phyloP scores from a whole-genome alignment of 2,888 invertebrate genomes.

The Chrysodeixis includens region DNA sequence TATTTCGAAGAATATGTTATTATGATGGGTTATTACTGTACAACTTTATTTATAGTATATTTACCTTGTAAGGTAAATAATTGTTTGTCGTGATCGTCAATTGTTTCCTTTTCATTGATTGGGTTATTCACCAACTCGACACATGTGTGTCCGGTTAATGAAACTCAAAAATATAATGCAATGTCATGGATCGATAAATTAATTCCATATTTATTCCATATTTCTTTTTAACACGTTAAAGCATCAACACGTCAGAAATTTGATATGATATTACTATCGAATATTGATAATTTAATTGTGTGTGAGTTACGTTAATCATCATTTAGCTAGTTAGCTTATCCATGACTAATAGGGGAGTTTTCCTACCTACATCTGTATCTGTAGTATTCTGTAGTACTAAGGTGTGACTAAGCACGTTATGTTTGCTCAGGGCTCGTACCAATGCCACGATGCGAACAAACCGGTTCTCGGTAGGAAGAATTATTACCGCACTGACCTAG shows the following conservation, averaged over 20 bases:
- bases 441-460: slow-evolving; percentile 31
- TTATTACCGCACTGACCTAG: slow-evolving; percentile 55
- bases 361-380: slow-evolving; percentile 34
- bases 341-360: slow-evolving; percentile 49
- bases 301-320: slow-evolving; percentile 25
- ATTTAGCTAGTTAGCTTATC: slow-evolving; percentile 29
- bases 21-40: background rate
- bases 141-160: too few relatives aligned
- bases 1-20: background rate
- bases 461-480: slow-evolving; percentile 55
- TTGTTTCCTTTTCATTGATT: too few relatives aligned
- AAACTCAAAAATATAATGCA: too few relatives aligned
- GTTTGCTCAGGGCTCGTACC: slow-evolving; percentile 24
- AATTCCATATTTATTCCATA: too few relatives aligned
- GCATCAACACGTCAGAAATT: background rate
- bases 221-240: background rate
- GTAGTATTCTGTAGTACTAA: slow-evolving; percentile 25
- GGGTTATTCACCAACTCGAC: too few relatives aligned
- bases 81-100: too few relatives aligned
- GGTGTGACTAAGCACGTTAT: slow-evolving; percentile 50
- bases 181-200: background rate
- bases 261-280: slow-evolving; percentile 18
- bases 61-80: too few relatives aligned
- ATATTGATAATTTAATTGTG: slow-evolving; percentile 8
- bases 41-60: background rate